These are phyloP conservation scores for Atrina japonica DNA, from an alignment of 2,888 invertebrate species.

Conservation along the genomic window DNA sequence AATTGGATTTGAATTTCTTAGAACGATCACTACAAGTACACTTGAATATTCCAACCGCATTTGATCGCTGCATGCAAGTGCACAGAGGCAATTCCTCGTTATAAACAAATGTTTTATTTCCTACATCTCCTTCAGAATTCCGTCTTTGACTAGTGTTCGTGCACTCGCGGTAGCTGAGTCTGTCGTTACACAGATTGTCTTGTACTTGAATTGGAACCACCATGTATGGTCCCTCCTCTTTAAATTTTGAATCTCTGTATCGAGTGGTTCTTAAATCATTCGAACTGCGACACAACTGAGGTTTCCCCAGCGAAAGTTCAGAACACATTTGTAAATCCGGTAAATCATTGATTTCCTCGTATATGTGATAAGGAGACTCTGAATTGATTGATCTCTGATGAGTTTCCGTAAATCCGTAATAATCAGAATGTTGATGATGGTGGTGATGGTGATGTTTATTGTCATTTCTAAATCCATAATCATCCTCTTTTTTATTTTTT, in stretches of 20 bases:
- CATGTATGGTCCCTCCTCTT: slow-evolving; percentile 35
- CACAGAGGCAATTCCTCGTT: neutral
- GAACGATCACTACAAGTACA: neutral
- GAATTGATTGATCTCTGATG: neutral
- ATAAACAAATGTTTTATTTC: too few species aligned
- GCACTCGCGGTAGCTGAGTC: too few species aligned
- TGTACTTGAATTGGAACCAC: slow-evolving; percentile 26
- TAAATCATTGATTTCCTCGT: slow-evolving; percentile 33
- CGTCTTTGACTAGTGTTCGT: too few species aligned
- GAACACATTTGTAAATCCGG: slow-evolving; percentile 27
- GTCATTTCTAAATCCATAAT: slow-evolving; percentile 29
- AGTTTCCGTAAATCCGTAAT: slow-evolving; percentile 19
- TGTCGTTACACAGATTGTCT: too few species aligned
- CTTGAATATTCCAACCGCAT: neutral
- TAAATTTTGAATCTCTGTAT: neutral
- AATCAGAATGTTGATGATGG: slow-evolving; percentile 21
- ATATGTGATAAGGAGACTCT: slow-evolving; percentile 33
- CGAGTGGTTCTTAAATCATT: neutral
- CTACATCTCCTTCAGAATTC: too few species aligned
- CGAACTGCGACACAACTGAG: neutral
- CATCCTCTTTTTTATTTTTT: slow-evolving; percentile 14
- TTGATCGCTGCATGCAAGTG: slow-evolving; percentile 7
- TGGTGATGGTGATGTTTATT: too few species aligned
- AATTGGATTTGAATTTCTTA: neutral
- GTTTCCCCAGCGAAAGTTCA: slow-evolving; percentile 1